Conservation (phyloP, 2,113 vertebrate genomes). For the Taurulus bubalis region DNA sequence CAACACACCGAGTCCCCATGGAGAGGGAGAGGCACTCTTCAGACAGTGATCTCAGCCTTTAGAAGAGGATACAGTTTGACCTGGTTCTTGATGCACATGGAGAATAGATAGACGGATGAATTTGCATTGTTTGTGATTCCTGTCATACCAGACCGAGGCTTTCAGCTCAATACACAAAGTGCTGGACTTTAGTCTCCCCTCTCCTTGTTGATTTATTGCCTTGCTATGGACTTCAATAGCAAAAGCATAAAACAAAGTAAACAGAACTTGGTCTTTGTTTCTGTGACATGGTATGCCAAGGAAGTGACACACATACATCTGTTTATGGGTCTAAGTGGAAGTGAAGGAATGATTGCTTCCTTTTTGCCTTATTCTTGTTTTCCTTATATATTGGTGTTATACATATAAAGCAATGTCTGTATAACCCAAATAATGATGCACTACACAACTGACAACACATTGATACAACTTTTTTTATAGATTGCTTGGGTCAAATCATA, state of each 20-base stretch:
- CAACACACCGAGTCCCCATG: slow-evolving; percentile 48
- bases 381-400: not conserved
- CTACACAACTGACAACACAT: not conserved
- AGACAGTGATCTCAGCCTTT: slow-evolving; percentile 61
- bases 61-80: slow-evolving; percentile 29
- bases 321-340: not conserved
- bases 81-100: slow-evolving; percentile 29
- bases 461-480: not conserved
- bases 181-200: slow-evolving; percentile 33
- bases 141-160: slow-evolving; percentile 62
- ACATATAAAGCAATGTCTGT: not conserved
- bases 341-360: not conserved
- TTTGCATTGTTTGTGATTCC: slow-evolving; percentile 63
- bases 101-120: slow-evolving; percentile 51
- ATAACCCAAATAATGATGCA: not conserved
- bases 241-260: slow-evolving; percentile 40
- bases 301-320: not conserved
- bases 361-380: not conserved
- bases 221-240: slow-evolving; percentile 20
- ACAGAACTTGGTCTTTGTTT: slow-evolving; percentile 42
- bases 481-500: not conserved
- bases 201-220: slow-evolving; percentile 68
- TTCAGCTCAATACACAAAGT: slow-evolving; percentile 68
- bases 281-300: not conserved
- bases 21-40: slow-evolving; percentile 67